A percentile compares a stretch with the other conserved stretches of the same genome.
phyloP scores from a whole-genome alignment of 1,140 invertebrate genomes.

The Procambarus virginalis region DNA sequence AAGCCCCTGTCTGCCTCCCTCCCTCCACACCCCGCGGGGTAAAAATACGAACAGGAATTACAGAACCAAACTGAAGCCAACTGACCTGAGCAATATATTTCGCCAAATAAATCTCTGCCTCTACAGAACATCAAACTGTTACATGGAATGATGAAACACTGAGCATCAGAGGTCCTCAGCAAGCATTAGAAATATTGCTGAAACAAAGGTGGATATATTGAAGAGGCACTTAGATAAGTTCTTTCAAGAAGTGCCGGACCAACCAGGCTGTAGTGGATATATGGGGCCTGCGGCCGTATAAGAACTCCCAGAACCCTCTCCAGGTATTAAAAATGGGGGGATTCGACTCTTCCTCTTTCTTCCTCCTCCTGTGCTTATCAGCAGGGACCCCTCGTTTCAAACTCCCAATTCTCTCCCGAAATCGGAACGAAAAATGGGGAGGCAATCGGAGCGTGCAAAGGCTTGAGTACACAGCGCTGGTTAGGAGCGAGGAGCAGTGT shows the following conservation, averaged over 20 bases:
- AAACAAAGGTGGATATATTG: no score
- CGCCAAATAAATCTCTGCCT: not conserved
- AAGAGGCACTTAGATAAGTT: no score
- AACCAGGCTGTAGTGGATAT: no score
- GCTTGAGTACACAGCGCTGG: not conserved
- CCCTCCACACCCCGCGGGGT: not conserved
- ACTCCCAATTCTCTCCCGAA: slow-evolving; percentile 1
- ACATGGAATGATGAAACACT: no score
- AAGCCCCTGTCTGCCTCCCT: not conserved
- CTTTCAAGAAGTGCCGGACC: no score
- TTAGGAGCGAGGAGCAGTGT: not conserved
- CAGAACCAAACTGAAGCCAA: not conserved
- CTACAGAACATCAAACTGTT: not conserved
- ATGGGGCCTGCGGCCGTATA: no score
- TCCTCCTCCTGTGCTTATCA: not conserved
- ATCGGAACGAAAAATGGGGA: not conserved
- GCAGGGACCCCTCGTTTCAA: not conserved
- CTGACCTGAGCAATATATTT: not conserved
- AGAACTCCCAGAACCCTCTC: no score
- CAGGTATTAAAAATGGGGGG: no score
- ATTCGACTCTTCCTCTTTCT: not conserved
- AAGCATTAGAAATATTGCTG: no score
- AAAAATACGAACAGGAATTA: not conserved
- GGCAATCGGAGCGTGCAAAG: not conserved
- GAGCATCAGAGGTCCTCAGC: no score